Conservation (phyloP, 2,888 invertebrate species). For the Pristionchus japonicus region DNA sequence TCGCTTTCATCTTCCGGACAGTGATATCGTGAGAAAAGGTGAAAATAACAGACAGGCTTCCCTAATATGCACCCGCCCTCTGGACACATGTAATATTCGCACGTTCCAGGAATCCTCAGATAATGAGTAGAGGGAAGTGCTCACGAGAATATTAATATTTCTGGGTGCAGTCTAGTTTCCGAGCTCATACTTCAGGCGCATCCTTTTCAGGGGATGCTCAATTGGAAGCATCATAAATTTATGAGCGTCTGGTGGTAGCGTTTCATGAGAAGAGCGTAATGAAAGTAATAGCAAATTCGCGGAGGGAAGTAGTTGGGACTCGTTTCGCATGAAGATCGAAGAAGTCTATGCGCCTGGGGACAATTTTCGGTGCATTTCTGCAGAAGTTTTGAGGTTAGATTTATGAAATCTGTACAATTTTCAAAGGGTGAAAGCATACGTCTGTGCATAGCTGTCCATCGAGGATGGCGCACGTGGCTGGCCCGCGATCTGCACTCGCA, state of each 20-base stretch:
- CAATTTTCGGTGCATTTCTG: too few species aligned
- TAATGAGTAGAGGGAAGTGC: not conserved
- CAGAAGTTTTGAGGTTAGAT: too few species aligned
- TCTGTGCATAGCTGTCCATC: constrained; percentile 24
- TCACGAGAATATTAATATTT: not conserved
- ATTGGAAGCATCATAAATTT: not conserved
- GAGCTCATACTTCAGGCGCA: not conserved
- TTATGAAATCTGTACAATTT: too few species aligned
- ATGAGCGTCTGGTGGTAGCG: not conserved
- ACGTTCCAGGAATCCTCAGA: not conserved
- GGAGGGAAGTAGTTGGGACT: too few species aligned
- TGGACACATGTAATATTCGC: not conserved
- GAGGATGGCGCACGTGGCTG: not conserved
- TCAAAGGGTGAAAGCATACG: not conserved
- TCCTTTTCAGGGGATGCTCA: not conserved
- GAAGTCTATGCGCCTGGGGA: too few species aligned
- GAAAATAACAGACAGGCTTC: too few species aligned
- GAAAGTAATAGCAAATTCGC: too few species aligned
- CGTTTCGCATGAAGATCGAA: too few species aligned
- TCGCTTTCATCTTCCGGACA: too few species aligned
- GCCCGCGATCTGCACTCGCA: constrained; percentile 4
- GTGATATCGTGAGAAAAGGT: too few species aligned
- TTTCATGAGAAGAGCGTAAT: not conserved
- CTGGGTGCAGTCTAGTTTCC: not conserved
- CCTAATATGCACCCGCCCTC: not conserved